Evolutionary conservation across 2,113 vertebrate species (phyloP), one percentile per base, ranked within the genome.

Genomic region (Ardeotis arabs): DNA sequence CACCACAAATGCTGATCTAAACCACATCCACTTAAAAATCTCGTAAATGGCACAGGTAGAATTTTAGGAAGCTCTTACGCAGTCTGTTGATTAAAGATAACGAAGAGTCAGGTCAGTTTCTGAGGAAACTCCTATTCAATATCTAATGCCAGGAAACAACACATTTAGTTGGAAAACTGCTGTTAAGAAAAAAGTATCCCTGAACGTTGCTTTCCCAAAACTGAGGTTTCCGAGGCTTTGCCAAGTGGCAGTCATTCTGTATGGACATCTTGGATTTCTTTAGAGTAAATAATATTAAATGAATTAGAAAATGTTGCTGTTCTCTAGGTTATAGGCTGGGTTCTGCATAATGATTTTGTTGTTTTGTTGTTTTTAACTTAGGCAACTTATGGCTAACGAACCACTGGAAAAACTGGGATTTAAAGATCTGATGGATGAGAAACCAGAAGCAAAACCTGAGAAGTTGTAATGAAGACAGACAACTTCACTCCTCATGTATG

Each of bases 371-470:
- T 89, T 87, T 88, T 95, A 52, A 67, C 39, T 10, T 90, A 99
- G 99, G 97, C 99, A 99, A 56, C 97, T 99, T 78, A 99, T 99
- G 99, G 95, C 99, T 45, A 98, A 98, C 3, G 99, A 99, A 66
- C 98, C 99, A 1, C 90, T 99, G 96, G 98, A 99, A 89, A 99
- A 99, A 91, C 93, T 99, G 83, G 99, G 99, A 62, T 99, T 99
- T 90, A 98, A 98, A 94, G 99, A 99, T 87, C 78, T 99, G 73
- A 67, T 97, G 33, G 97, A 98, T 60, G 95, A 97, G 23, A 94
- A 96, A 18, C 39, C 97, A 10, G 95, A 98, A 90, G 90, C 94
- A 37, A 74, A 97, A 37, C 89, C 97, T 9, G 44, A 94, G 2
- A 96, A 98, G 60, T 17, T n/a, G 1, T 98, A 87, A 98, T 21